Evolutionary conservation across 2,797 vertebrate species (phyloP).

Genomic region (Crocidura indochinensis): DNA sequence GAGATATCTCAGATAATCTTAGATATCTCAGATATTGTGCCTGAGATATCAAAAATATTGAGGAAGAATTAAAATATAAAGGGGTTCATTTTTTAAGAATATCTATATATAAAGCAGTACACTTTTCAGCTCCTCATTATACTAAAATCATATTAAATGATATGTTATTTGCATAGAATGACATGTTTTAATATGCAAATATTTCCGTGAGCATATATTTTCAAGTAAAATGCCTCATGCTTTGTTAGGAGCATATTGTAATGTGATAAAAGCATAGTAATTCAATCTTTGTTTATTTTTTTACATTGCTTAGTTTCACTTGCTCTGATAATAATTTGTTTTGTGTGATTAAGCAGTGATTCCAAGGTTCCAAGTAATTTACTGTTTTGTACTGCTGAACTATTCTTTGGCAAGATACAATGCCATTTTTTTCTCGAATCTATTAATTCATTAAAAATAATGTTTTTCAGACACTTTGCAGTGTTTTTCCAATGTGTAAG

Average conservation of each 20-base stretch:
- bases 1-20: no score
- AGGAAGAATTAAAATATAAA: not conserved
- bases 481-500: not conserved
- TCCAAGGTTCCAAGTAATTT: not conserved
- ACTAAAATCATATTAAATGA: conserved; percentile 41
- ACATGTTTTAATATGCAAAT: conserved; percentile 57
- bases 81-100: conserved; percentile 45
- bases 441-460: not conserved
- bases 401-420: not conserved
- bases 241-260: conserved; percentile 18
- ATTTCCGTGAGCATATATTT: conserved; percentile 18
- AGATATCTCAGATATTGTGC: conserved; percentile 41
- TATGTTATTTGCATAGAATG: conserved; percentile 45
- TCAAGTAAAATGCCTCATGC: conserved; percentile 26
- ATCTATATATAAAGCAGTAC: not conserved
- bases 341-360: not conserved
- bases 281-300: conserved; percentile 18
- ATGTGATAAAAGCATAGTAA: not conserved
- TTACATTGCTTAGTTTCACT: conserved; percentile 21
- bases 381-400: not conserved
- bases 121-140: conserved; percentile 14
- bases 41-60: conserved; percentile 56
- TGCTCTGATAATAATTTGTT: conserved; percentile 25
- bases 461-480: not conserved
- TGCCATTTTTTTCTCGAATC: not conserved